Evolutionary conservation across 2,888 invertebrate genomes (phyloP), one percentile per base, ranked within the genome.

Genomic region (Caenorhabditis sp.): DNA sequence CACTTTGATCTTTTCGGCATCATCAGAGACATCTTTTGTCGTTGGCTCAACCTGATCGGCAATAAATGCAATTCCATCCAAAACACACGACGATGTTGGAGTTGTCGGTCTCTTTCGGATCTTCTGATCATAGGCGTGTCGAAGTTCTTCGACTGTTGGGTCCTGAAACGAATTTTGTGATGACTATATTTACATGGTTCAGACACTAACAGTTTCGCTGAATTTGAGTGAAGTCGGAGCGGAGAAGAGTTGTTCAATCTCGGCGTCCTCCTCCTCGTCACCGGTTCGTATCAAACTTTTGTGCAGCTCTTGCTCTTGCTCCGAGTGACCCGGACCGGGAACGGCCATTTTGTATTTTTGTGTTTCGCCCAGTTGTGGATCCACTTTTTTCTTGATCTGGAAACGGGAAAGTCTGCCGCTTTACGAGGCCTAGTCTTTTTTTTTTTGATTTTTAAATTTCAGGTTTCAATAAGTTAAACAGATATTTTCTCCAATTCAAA

Each of bases 301-400:
- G 68, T 86, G 86, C 66, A 86, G 51, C 55, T 85, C 86, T n/a
- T 85, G 77, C 63, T 86, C 86, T 54, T 83, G 81, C 24, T 86
- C 86, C 0, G 84, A 81, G 50, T 81, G 79, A 17, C 83, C 86
- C 1, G 86, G 86, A 10, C 84, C 86, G 1, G 86, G 83, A 14
- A 86, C 84, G 1, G 77, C 70, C 83, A 86, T 83, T 60, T 81
- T 80, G 65, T 86, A 86, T 60, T 86, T 86, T 58, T 86, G 86
- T 8, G 86, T 86, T 69, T 86, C 86, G 36, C 86, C 86, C 57
- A 82, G 55, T 3, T 81, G 78, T 21, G 75, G 78, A 68, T 86
- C 86, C 36, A 78, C 63, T 27, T 65, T 65, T 10, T 51, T 63
- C 57, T 74, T 74, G 62, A 72, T 21, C 53, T 58, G 21, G 31